Evolutionary conservation across 30 jellyfish, hydroid and myxozoan species (phyloP).

Genomic region (Aurelia aurita complex sp. Pacific): DNA sequence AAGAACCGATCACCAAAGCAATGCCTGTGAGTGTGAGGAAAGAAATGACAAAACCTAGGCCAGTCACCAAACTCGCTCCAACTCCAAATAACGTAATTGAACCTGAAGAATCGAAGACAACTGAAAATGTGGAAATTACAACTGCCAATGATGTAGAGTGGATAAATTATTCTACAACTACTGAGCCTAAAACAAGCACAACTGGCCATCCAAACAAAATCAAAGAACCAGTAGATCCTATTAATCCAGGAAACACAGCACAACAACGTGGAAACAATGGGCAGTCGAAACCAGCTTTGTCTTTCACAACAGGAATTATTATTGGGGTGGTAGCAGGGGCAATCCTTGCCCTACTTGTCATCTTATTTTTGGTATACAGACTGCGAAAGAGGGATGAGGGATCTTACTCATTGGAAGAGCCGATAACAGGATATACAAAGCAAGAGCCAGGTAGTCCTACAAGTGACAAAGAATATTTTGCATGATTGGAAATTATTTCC

Average conservation of each 20-base stretch:
- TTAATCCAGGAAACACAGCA: slow-evolving; percentile 3
- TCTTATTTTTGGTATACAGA: slow-evolving; percentile 82
- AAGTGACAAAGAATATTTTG: slow-evolving; percentile 69
- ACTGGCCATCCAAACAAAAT: not conserved
- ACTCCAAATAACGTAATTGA: too few relatives aligned
- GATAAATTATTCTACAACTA: slow-evolving; percentile 4
- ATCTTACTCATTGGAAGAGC: slow-evolving; percentile 88
- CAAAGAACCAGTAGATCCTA: not conserved
- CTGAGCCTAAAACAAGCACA: not conserved
- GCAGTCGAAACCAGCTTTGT: slow-evolving; percentile 20
- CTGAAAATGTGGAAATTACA: too few relatives aligned
- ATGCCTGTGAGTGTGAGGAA: too few relatives aligned
- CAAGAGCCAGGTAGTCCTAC: slow-evolving; percentile 76
- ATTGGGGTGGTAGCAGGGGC: slow-evolving; percentile 97
- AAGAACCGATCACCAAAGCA: slow-evolving; percentile 7
- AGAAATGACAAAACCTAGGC: too few relatives aligned
- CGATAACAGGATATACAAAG: slow-evolving; percentile 40
- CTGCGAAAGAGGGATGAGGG: slow-evolving; percentile 94
- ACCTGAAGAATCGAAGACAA: too few relatives aligned
- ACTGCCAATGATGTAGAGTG: not conserved
- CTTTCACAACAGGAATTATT: slow-evolving; percentile 81
- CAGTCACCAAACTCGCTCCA: too few relatives aligned
- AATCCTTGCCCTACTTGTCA: slow-evolving; percentile 71
- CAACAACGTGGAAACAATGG: slow-evolving; percentile 1
- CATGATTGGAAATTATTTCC: not conserved